Conservation (phyloP, 2,888 invertebrate species). For the Apoda limacodes region DNA sequence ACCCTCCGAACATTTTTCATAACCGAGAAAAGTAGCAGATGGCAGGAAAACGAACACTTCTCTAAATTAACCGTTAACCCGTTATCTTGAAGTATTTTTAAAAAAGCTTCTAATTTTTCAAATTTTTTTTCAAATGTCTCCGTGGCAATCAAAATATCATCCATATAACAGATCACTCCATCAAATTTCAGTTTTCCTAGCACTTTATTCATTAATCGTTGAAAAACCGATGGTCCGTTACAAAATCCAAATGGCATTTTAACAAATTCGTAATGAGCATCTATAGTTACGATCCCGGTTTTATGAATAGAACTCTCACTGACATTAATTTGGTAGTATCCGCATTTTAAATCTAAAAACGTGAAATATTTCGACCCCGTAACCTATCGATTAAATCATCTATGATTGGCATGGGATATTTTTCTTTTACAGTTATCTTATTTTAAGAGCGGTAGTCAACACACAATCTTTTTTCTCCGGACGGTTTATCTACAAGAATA, state of each 20-base stretch:
- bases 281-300: too few species aligned
- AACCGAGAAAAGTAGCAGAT: conserved; percentile 21
- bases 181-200: conserved; percentile 12
- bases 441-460: conserved; percentile 27
- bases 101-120: conserved; percentile 9
- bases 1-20: conserved; percentile 12
- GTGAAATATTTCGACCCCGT: too few species aligned
- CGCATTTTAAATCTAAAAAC: too few species aligned
- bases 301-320: too few species aligned
- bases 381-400: too few species aligned
- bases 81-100: conserved; percentile 16
- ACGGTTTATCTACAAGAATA: conserved; percentile 21
- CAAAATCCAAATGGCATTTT: too few species aligned
- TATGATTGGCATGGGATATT: conserved; percentile 18
- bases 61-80: too few species aligned
- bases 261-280: too few species aligned
- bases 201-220: conserved; percentile 12
- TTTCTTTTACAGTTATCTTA: conserved; percentile 25
- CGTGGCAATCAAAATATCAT: too few species aligned
- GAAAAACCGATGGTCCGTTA: too few species aligned
- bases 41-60: conserved; percentile 21
- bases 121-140: too few species aligned
- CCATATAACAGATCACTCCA: conserved; percentile 14
- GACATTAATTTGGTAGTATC: too few species aligned
- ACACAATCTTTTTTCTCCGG: conserved; percentile 18